A percentile compares a stretch with the other conserved stretches of the same genome.
phyloP scores from a whole-genome alignment of 2,797 vertebrate species.

The Luscinia megarhynchos region DNA sequence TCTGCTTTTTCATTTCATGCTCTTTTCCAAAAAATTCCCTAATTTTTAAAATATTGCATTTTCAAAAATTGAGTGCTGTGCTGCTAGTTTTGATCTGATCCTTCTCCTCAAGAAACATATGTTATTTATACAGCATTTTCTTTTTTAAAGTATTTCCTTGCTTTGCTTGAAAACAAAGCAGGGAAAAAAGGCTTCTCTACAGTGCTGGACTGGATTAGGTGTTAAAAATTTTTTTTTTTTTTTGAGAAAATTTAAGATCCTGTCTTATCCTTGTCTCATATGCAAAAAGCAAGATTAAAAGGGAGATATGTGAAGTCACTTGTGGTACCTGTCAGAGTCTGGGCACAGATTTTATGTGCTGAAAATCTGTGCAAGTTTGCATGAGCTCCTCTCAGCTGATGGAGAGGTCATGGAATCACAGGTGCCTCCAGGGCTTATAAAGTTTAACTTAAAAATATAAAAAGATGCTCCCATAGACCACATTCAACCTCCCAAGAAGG shows the following conservation, averaged over 20 bases:
- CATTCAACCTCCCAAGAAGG: neutral
- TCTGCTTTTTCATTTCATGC: neutral
- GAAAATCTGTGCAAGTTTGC: neutral
- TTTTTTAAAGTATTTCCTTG: conserved; percentile 1
- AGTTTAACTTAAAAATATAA: neutral
- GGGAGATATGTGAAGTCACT: neutral
- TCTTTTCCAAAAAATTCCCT: neutral
- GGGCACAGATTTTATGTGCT: neutral
- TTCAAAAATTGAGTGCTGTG: neutral
- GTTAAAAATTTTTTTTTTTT: neutral
- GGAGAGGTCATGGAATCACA: neutral
- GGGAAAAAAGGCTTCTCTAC: fast-evolving
- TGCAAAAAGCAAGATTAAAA: neutral
- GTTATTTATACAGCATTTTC: neutral
- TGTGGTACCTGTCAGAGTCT: neutral
- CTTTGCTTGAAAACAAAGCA: neutral
- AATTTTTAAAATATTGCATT: neutral
- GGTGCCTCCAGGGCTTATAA: neutral
- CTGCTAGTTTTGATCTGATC: neutral
- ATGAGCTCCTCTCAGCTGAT: neutral
- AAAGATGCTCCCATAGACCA: neutral
- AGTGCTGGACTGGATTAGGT: neutral
- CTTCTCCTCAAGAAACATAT: neutral
- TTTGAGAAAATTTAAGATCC: neutral
- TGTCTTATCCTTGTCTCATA: neutral